phyloP scores from a whole-genome alignment of 92 coral and sea anemone species.

The Scolanthus callimorphus region DNA sequence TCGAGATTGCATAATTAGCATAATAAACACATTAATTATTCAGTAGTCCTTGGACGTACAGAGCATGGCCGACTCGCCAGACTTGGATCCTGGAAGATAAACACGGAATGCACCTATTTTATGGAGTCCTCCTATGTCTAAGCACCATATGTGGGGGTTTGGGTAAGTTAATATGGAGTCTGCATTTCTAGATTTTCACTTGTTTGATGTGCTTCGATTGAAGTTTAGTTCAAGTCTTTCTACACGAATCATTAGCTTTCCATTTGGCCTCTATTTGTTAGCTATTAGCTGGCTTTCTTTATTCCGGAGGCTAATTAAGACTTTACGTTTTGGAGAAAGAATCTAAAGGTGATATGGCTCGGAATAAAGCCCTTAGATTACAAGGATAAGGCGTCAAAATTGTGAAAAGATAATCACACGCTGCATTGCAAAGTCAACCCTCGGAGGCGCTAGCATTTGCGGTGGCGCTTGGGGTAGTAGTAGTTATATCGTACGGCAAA shows the following conservation, averaged over 20 bases:
- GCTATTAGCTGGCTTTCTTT: constrained; percentile 17
- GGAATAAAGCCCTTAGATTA: no score
- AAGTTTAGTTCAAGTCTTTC: constrained; percentile 1
- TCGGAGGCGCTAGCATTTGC: background rate
- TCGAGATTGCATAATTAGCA: constrained; percentile 10
- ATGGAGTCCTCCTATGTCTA: constrained; percentile 38
- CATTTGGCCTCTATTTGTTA: constrained; percentile 26
- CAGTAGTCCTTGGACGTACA: background rate
- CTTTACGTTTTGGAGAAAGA: background rate
- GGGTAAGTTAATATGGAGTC: constrained; percentile 27
- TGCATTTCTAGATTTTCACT: background rate
- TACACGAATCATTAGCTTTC: constrained; percentile 19
- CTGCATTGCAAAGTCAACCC: background rate
- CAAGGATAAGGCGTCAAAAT: background rate
- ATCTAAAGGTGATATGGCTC: no score
- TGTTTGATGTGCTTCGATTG: background rate
- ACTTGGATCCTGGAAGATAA: background rate
- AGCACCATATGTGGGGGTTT: constrained; percentile 53
- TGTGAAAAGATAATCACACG: background rate
- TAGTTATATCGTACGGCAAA: no score
- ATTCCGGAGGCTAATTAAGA: constrained; percentile 2
- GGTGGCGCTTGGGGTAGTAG: no score
- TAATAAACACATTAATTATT: constrained; percentile 4
- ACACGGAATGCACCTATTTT: constrained; percentile 39
- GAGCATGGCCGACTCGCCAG: background rate